Conservation (phyloP, 1,140 invertebrate genomes). For the Neodiprion virginianus region DNA sequence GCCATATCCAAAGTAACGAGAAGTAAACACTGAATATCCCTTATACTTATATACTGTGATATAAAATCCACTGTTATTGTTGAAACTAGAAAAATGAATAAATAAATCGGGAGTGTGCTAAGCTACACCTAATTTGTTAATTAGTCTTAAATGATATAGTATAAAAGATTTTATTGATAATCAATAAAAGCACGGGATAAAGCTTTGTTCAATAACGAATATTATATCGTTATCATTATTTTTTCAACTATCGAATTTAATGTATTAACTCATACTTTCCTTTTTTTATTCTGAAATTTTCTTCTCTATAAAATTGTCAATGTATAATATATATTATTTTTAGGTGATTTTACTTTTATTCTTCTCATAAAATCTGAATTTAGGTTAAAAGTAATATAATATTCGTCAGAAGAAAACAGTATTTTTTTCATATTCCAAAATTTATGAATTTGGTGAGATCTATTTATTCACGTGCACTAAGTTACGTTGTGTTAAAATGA, state of each 20-base stretch:
- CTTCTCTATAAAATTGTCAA: conserved; percentile 22
- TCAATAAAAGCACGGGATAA: conserved; percentile 44
- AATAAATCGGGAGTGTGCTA: conserved; percentile 33
- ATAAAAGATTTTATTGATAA: conserved; percentile 49
- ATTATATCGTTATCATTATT: background rate
- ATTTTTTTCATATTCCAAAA: background rate
- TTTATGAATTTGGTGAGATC: too few relatives aligned
- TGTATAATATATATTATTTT: conserved; percentile 17
- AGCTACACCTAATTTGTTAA: conserved; percentile 49
- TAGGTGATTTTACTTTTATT: background rate
- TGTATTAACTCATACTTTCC: background rate
- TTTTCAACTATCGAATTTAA: background rate
- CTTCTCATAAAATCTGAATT: background rate
- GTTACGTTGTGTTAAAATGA: too few relatives aligned
- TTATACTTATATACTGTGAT: conserved; percentile 61
- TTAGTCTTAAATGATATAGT: conserved; percentile 50
- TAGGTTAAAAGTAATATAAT: background rate
- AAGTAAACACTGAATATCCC: conserved; percentile 55
- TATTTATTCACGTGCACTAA: too few relatives aligned
- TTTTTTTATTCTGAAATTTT: background rate
- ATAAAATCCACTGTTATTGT: conserved; percentile 60
- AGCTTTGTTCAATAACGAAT: conserved; percentile 18
- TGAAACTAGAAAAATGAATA: conserved; percentile 53
- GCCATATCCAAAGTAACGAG: conserved; percentile 60
- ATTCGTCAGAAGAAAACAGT: background rate